These are phyloP conservation scores for Amiota minor DNA, from an alignment of 2,888 invertebrate genomes.

Conservation along the genomic window DNA sequence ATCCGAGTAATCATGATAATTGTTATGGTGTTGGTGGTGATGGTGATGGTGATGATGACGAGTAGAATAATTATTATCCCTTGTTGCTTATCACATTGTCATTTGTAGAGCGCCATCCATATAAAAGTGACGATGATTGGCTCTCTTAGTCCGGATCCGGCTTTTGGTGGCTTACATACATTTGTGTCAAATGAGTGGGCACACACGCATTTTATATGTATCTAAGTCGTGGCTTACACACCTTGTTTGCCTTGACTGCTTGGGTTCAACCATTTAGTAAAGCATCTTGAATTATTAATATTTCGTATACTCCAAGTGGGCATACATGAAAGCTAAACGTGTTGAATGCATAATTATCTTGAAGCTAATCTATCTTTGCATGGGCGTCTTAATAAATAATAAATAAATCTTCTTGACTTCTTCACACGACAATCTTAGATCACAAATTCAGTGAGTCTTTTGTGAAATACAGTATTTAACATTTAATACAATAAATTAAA, in stretches of 20 bases:
- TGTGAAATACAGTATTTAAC: too few species aligned
- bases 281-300: conserved; percentile 6
- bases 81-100: too few species aligned
- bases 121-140: too few species aligned
- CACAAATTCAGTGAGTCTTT: too few species aligned
- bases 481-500: too few species aligned
- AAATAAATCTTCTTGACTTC: too few species aligned
- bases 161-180: background rate
- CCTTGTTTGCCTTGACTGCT: too few species aligned
- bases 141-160: too few species aligned
- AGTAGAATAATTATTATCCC: background rate
- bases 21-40: background rate
- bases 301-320: conserved; percentile 2
- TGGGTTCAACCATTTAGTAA: conserved; percentile 1
- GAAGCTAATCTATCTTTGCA: background rate
- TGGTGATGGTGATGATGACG: background rate
- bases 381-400: background rate
- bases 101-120: too few species aligned
- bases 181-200: conserved; percentile 18
- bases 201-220: too few species aligned
- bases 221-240: conserved; percentile 6
- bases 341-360: conserved; percentile 11
- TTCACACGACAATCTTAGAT: too few species aligned
- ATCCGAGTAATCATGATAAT: conserved; percentile 6
- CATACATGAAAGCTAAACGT: background rate